Percentiles rank a stretch among this genome's conserved stretches.
phyloP scores from a whole-genome alignment of 2,888 invertebrate genomes.

The Drosophila robusta region DNA sequence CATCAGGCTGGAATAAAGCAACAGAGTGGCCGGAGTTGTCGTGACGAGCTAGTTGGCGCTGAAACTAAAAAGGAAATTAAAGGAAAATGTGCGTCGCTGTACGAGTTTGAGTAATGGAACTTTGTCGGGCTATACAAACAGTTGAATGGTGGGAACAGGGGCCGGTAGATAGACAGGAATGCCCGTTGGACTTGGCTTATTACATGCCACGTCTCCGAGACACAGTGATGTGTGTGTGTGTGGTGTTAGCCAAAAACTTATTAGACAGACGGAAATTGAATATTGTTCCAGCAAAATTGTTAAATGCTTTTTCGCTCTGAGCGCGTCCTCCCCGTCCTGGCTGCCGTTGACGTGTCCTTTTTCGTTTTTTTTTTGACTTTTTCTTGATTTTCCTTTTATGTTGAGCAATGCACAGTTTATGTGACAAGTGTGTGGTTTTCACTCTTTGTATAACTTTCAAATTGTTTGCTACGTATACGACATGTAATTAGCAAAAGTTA shows the following conservation, averaged over 20 bases:
- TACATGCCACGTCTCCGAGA: slow-evolving; percentile 51
- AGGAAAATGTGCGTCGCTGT: slow-evolving; percentile 73
- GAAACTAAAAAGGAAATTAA: slow-evolving; percentile 73
- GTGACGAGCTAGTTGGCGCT: slow-evolving; percentile 63
- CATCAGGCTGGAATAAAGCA: slow-evolving; percentile 3
- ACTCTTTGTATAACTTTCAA: slow-evolving; percentile 46
- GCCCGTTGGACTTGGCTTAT: slow-evolving; percentile 68
- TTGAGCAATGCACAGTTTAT: slow-evolving; percentile 23
- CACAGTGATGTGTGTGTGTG: slow-evolving; percentile 29
- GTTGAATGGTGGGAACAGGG: slow-evolving; percentile 22
- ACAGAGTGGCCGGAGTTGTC: slow-evolving; percentile 17
- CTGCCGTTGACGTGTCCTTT: slow-evolving; percentile 55
- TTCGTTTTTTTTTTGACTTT: slow-evolving; percentile 9
- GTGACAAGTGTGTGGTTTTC: slow-evolving; percentile 49
- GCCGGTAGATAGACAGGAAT: slow-evolving; percentile 27
- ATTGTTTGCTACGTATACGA: slow-evolving; percentile 53
- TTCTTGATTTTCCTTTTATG: slow-evolving; percentile 4
- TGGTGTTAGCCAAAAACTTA: slow-evolving; percentile 70
- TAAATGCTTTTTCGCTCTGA: slow-evolving; percentile 65
- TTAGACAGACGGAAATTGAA: slow-evolving; percentile 79
- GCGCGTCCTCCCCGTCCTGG: slow-evolving; percentile 12
- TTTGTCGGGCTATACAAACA: slow-evolving; percentile 48
- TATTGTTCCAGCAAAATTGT: slow-evolving; percentile 75
- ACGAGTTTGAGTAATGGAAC: slow-evolving; percentile 76
- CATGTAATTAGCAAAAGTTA: slow-evolving; percentile 60